Evolutionary conservation across 1,140 invertebrate genomes (phyloP).

Genomic region (Trachymyrmex septentrionalis): DNA sequence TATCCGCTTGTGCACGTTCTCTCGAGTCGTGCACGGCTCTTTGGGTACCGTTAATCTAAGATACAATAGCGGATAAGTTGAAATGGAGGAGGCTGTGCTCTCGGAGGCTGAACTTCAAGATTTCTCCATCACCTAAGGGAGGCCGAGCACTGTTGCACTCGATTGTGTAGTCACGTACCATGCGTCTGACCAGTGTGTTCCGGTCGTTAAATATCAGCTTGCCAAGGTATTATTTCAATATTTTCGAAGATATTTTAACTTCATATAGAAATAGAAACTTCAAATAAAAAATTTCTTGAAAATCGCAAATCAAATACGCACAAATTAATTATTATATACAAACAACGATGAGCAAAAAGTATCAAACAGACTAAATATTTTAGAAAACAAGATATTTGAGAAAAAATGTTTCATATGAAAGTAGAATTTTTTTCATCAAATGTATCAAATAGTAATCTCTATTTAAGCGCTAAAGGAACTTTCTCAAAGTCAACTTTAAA

Average conservation of each 20-base stretch:
- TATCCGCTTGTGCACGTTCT: slow-evolving; percentile 52
- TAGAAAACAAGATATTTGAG: too few species aligned
- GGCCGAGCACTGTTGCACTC: slow-evolving; percentile 9
- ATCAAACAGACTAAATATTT: too few species aligned
- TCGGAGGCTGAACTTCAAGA: slow-evolving; percentile 22
- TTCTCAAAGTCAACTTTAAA: too few species aligned
- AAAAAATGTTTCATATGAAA: too few species aligned
- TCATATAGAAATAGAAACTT: too few species aligned
- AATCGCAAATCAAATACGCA: neutral
- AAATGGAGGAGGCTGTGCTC: slow-evolving; percentile 54
- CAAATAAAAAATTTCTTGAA: neutral
- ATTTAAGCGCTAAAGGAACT: too few species aligned
- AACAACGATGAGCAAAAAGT: too few species aligned
- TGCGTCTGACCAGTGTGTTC: slow-evolving; percentile 14
- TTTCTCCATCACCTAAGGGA: slow-evolving; percentile 47
- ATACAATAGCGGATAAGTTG: slow-evolving; percentile 77
- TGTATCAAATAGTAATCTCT: too few species aligned
- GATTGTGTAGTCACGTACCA: slow-evolving; percentile 50
- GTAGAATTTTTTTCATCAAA: too few species aligned
- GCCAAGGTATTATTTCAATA: slow-evolving; percentile 4
- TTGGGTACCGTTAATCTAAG: slow-evolving; percentile 81
- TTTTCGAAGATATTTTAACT: neutral
- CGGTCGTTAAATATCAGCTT: slow-evolving; percentile 10
- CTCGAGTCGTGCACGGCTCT: slow-evolving; percentile 54
- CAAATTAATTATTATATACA: neutral